These are phyloP conservation scores for Nebria brevicollis DNA, from an alignment of 2,888 invertebrate genomes.

Conservation along the genomic window DNA sequence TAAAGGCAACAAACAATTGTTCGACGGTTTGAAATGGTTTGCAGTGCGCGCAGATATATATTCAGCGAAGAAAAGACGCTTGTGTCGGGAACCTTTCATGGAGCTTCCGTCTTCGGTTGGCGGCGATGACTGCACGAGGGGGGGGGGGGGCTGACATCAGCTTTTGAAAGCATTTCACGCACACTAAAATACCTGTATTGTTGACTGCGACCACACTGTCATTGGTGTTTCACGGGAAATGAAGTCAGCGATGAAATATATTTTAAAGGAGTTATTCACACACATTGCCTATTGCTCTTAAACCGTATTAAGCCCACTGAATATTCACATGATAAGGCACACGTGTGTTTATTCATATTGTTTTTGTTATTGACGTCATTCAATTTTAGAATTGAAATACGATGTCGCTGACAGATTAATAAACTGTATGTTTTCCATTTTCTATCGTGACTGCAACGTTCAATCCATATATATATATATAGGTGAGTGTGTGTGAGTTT, in stretches of 20 bases:
- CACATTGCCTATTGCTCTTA: too few species aligned
- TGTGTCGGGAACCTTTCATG: slow-evolving; percentile 32
- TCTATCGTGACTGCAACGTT: neutral
- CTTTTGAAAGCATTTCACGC: slow-evolving; percentile 19
- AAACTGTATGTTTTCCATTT: neutral
- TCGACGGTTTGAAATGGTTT: neutral
- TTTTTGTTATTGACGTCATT: slow-evolving; percentile 2
- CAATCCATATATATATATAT: neutral
- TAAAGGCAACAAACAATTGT: neutral
- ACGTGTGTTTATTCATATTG: neutral
- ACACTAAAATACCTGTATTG: slow-evolving; percentile 40
- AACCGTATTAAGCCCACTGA: neutral
- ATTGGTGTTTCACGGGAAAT: neutral
- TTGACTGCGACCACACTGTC: slow-evolving; percentile 39
- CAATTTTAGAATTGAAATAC: neutral
- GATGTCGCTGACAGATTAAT: slow-evolving; percentile 16
- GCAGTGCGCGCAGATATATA: neutral
- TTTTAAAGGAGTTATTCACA: neutral
- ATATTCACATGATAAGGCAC: neutral
- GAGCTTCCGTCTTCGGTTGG: slow-evolving; percentile 24
- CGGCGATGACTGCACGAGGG: neutral
- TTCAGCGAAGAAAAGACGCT: neutral
- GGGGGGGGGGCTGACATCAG: neutral
- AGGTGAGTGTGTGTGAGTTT: slow-evolving; percentile 3
- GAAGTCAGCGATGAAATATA: neutral